These are phyloP conservation scores for Phocides pigmalion DNA, from an alignment of 1,140 invertebrate species.

Conservation along the genomic window DNA sequence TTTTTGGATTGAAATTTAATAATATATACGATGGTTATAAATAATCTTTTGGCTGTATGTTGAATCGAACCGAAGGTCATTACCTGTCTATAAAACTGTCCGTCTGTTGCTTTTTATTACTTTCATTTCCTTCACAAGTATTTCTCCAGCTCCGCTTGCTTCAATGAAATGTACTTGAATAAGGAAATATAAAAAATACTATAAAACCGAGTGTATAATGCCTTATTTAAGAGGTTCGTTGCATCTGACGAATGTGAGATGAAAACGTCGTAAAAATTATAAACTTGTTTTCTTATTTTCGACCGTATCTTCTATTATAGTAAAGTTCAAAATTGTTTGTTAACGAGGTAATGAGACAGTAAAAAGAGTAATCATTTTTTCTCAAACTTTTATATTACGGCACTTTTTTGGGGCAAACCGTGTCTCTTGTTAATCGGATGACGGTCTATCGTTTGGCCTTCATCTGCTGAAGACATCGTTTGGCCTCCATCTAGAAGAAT, in stretches of 20 bases:
- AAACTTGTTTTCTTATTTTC: neutral
- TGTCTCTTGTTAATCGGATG: constrained; percentile 32
- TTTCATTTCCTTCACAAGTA: constrained; percentile 9
- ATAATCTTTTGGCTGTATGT: neutral
- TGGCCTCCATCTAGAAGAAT: constrained; percentile 12
- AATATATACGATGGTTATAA: too few relatives aligned
- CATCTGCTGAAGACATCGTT: constrained; percentile 24
- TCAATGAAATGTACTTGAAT: constrained; percentile 9
- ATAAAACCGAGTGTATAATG: constrained; percentile 25
- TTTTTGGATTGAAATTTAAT: too few relatives aligned
- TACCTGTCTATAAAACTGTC: neutral
- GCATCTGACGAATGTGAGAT: constrained; percentile 4
- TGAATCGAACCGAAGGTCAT: neutral
- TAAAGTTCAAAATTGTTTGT: neutral
- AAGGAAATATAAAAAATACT: constrained; percentile 32
- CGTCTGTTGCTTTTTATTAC: neutral
- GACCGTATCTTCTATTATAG: neutral
- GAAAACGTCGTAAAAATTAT: neutral
- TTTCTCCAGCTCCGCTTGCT: constrained; percentile 15
- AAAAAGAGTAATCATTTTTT: constrained; percentile 9
- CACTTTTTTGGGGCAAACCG: constrained; percentile 20
- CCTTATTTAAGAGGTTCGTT: constrained; percentile 28
- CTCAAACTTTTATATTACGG: constrained; percentile 7
- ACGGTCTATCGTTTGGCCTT: constrained; percentile 21
- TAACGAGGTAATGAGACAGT: constrained; percentile 5